Conservation (phyloP, 2,888 invertebrate species). For the Papilio gigon region DNA sequence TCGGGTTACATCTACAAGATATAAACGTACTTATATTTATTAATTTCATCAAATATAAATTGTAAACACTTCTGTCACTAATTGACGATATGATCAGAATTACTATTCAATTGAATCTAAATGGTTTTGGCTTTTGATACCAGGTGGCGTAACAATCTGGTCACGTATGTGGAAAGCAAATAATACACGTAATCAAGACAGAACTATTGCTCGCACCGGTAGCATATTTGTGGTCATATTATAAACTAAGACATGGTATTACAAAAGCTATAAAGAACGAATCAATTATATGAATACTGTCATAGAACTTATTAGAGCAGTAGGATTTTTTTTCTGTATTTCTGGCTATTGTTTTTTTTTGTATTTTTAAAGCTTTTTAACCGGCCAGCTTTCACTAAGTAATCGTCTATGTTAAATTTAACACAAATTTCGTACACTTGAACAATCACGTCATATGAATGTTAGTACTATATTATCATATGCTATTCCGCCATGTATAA, state of each 20-base stretch:
- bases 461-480: no score
- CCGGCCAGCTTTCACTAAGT: no score
- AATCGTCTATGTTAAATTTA: no score
- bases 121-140: not conserved
- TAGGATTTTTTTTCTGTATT: no score
- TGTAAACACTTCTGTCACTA: not conserved
- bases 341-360: no score
- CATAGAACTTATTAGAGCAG: no score
- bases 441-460: no score
- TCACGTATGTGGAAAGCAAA: not conserved
- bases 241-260: not conserved
- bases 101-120: not conserved
- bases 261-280: no score
- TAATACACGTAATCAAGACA: not conserved
- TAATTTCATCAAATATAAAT: not conserved
- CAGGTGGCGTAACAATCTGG: not conserved
- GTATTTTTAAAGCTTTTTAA: no score
- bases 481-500: not conserved
- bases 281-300: no score
- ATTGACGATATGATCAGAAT: not conserved
- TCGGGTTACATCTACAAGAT: constrained; percentile 58
- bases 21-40: constrained; percentile 42
- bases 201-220: not conserved
- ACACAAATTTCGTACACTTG: no score
- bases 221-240: not conserved